Evolutionary conservation across 2,113 vertebrate species (phyloP).

Genomic region (Podocnemis expansa): DNA sequence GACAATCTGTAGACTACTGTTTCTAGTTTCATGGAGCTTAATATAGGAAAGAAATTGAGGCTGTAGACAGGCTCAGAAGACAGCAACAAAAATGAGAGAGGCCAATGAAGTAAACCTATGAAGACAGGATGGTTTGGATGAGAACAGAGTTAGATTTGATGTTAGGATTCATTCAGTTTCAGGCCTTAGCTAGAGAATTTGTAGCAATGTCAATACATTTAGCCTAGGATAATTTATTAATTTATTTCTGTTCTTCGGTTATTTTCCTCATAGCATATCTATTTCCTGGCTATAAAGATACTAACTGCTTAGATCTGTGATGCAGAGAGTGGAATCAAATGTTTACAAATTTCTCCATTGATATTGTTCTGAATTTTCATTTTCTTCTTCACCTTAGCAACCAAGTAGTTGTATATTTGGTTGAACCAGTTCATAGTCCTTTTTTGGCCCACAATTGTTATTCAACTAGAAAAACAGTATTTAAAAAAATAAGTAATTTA

Average conservation of each 20-base stretch:
- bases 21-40: too few species aligned
- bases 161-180: background rate
- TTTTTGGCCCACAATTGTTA: background rate
- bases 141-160: background rate
- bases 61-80: too few species aligned
- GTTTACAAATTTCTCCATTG: accelerated
- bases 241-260: background rate
- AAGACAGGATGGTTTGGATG: too few species aligned
- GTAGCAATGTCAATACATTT: background rate
- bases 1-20: too few species aligned
- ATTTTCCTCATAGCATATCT: too few species aligned
- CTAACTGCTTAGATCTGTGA: background rate
- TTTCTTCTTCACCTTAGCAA: accelerated
- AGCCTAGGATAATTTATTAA: background rate
- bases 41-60: too few species aligned
- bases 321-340: accelerated
- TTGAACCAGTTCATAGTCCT: background rate
- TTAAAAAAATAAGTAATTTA: background rate
- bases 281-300: too few species aligned
- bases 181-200: background rate
- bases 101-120: too few species aligned
- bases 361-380: background rate
- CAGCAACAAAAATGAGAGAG: too few species aligned
- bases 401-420: accelerated
- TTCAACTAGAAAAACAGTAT: background rate